Evolutionary conservation across 1,140 invertebrate species (phyloP).

Genomic region (Hypothenemus hampei): DNA sequence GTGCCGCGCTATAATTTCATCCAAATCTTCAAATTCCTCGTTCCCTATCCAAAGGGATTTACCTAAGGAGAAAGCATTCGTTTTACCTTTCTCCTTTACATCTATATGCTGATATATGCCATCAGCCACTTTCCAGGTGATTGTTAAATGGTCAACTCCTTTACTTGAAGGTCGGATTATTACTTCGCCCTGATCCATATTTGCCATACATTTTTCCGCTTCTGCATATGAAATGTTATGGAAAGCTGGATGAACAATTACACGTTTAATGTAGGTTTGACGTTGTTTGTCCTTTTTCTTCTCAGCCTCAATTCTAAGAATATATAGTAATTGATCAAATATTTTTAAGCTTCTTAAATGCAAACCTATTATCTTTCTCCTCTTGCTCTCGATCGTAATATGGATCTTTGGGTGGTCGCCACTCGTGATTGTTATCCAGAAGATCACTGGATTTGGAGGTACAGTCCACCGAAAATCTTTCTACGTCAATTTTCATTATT

Average conservation of each 20-base stretch:
- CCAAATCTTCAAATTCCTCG: slow-evolving; percentile 95
- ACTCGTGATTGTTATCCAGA: slow-evolving; percentile 83
- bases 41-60: slow-evolving; percentile 80
- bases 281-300: slow-evolving; percentile 73
- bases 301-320: slow-evolving; percentile 66
- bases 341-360: not conserved
- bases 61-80: slow-evolving; percentile 93
- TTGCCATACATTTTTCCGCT: slow-evolving; percentile 83
- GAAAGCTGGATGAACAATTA: slow-evolving; percentile 97
- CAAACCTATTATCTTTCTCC: slow-evolving; percentile 61
- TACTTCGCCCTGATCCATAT: slow-evolving; percentile 94
- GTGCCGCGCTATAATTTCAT: slow-evolving; percentile 97
- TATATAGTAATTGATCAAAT: not conserved
- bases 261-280: slow-evolving; percentile 86
- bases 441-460: slow-evolving; percentile 93
- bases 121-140: slow-evolving; percentile 97
- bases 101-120: slow-evolving; percentile 95
- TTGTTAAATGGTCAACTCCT: slow-evolving; percentile 88
- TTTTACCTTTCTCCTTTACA: slow-evolving; percentile 92
- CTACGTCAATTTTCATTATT: slow-evolving; percentile 94
- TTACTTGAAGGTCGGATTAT: slow-evolving; percentile 93
- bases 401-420: slow-evolving; percentile 82
- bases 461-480: slow-evolving; percentile 90
- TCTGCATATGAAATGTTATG: slow-evolving; percentile 94
- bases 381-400: slow-evolving; percentile 90